A percentile compares a stretch with the other conserved stretches of the same genome.
Evolutionary conservation across 1,140 invertebrate genomes (phyloP).

Genomic region (Harpegnathos saltator): DNA sequence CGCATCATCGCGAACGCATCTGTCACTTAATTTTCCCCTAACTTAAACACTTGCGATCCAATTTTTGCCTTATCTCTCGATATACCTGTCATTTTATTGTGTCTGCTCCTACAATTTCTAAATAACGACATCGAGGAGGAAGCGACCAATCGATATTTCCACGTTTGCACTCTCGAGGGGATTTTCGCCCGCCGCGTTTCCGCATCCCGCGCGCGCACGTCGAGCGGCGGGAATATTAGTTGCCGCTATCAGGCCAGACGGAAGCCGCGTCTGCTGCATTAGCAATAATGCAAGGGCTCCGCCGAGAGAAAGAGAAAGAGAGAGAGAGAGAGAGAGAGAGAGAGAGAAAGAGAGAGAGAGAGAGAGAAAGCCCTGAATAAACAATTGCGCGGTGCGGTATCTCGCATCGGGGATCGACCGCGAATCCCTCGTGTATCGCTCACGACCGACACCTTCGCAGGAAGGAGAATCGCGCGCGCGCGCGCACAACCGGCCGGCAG

Average conservation of each 20-base stretch:
- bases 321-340: constrained; percentile 29
- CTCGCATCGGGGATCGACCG: constrained; percentile 27
- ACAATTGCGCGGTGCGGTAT: constrained; percentile 48
- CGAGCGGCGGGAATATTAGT: constrained; percentile 15
- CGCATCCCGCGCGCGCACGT: background rate
- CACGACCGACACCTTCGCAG: constrained; percentile 41
- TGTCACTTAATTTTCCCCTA: too few relatives aligned
- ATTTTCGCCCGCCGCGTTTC: background rate
- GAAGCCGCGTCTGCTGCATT: constrained; percentile 24
- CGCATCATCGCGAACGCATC: background rate
- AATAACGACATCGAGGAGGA: too few relatives aligned
- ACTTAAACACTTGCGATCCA: too few relatives aligned
- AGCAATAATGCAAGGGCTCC: constrained; percentile 41
- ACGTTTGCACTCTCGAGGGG: too few relatives aligned
- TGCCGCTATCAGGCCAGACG: constrained; percentile 22
- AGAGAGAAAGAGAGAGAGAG: constrained; percentile 36
- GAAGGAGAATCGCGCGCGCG: too few relatives aligned
- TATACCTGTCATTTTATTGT: background rate
- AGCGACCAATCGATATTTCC: too few relatives aligned
- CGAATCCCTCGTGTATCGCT: constrained; percentile 24
- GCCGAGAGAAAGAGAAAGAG: too few relatives aligned
- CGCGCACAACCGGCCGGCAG: too few relatives aligned
- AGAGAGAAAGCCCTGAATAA: constrained; percentile 52
- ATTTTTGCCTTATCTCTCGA: background rate
- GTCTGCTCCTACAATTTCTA: too few relatives aligned